Conservation (phyloP, 2,797 vertebrate genomes). For the Enteromius afrohamiltoni region DNA sequence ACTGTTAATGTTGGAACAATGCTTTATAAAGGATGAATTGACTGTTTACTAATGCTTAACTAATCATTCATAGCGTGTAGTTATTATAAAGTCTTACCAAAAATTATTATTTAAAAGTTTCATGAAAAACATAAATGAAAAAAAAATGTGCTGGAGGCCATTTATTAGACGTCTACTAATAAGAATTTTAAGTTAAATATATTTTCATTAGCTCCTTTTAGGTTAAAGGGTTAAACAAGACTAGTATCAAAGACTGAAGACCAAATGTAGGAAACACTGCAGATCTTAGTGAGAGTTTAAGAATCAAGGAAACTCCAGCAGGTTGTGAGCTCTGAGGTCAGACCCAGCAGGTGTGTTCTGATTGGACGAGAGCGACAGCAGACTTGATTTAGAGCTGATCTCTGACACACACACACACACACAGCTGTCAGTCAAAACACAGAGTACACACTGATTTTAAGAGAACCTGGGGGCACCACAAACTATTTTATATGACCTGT, state of each 20-base stretch:
- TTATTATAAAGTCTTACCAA: too few species aligned
- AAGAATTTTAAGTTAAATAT: too few species aligned
- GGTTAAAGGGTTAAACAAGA: not conserved
- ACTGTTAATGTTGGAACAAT: too few species aligned
- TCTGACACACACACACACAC: not conserved
- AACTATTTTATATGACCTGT: not conserved
- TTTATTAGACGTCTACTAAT: too few species aligned
- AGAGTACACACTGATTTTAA: not conserved
- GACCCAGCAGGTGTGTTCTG: conserved; percentile 8
- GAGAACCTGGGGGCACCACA: not conserved
- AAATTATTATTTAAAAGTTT: too few species aligned
- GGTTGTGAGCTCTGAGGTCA: conserved; percentile 2
- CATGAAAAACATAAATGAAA: too few species aligned
- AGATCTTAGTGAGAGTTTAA: not conserved
- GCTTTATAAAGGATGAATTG: too few species aligned
- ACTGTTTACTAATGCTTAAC: too few species aligned
- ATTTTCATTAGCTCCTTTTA: too few species aligned
- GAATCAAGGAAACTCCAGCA: not conserved
- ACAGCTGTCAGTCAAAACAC: not conserved
- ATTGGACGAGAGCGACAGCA: not conserved
- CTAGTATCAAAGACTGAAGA: not conserved
- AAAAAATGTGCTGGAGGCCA: too few species aligned
- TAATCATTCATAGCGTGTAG: too few species aligned
- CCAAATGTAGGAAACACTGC: not conserved
- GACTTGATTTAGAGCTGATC: conserved; percentile 23